Percentiles rank a stretch among this genome's conserved stretches.
Conservation (phyloP, 2,888 invertebrate species). For the Drosophila borborema region DNA sequence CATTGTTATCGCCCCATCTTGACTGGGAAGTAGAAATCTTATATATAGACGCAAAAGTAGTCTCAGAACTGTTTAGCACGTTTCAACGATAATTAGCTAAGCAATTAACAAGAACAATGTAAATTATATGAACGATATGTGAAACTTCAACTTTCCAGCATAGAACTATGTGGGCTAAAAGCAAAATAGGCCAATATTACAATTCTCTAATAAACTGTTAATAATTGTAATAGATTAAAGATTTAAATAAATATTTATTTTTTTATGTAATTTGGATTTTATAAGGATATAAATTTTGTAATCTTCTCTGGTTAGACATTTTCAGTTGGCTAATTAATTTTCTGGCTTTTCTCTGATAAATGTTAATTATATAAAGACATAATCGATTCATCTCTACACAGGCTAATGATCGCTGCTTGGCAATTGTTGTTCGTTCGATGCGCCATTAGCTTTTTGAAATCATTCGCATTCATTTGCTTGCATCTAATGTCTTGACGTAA, state of each 20-base stretch:
- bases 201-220: not conserved
- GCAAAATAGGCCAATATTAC: not conserved
- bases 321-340: not conserved
- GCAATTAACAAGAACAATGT: conserved; percentile 14
- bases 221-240: not conserved
- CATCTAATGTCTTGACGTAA: conserved; percentile 31
- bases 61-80: conserved; percentile 20
- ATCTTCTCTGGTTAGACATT: no score
- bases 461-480: conserved; percentile 21
- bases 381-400: conserved; percentile 13
- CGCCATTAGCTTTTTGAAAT: conserved; percentile 38
- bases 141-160: not conserved
- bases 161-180: not conserved
- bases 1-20: not conserved
- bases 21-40: conserved; percentile 3
- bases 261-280: not conserved
- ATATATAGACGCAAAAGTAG: not conserved
- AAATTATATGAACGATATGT: not conserved
- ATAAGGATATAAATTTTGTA: no score
- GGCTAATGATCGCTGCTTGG: conserved; percentile 2
- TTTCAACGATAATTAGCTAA: conserved; percentile 25
- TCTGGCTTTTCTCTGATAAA: not conserved
- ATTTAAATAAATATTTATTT: no score
- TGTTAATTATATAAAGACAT: conserved; percentile 18
- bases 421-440: conserved; percentile 18